These are phyloP conservation scores for Poecilia velifera DNA, from an alignment of 2,797 vertebrate genomes.

Conservation along the genomic window DNA sequence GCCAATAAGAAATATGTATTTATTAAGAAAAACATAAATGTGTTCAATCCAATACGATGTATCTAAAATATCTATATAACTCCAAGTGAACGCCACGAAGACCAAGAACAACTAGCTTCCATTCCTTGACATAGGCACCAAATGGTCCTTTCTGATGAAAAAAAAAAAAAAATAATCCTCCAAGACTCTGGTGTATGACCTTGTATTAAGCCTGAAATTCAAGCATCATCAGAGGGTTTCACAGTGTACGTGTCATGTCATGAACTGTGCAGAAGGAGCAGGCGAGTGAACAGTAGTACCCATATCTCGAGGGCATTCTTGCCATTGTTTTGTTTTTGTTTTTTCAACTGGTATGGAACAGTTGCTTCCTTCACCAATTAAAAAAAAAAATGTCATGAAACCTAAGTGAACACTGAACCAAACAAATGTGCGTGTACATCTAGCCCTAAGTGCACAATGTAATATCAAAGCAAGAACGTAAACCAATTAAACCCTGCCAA, in stretches of 20 bases:
- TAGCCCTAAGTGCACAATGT: background rate
- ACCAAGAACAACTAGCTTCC: conserved; percentile 39
- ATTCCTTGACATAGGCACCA: conserved; percentile 58
- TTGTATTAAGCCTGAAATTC: conserved; percentile 34
- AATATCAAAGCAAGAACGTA: conserved; percentile 23
- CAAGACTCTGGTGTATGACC: conserved; percentile 35
- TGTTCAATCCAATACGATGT: conserved; percentile 1
- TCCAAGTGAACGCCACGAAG: conserved; percentile 36
- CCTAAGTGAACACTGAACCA: conserved; percentile 11
- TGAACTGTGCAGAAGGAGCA: conserved; percentile 23
- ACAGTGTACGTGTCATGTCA: conserved; percentile 28
- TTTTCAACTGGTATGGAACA: background rate
- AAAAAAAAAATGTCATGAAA: conserved; percentile 9
- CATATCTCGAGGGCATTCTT: conserved; percentile 8
- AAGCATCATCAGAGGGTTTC: conserved; percentile 39
- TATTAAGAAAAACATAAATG: background rate
- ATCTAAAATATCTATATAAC: conserved; percentile 25
- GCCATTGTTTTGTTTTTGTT: background rate
- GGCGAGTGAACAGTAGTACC: conserved; percentile 20
- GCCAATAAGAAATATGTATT: background rate
- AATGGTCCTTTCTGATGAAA: background rate
- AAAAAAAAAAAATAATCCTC: conserved; percentile 12
- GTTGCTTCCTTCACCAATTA: background rate
- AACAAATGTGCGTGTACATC: conserved; percentile 5
- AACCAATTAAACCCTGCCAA: conserved; percentile 23